phyloP scores from a whole-genome alignment of 2,888 invertebrate species.

The Cephus pulcher region DNA sequence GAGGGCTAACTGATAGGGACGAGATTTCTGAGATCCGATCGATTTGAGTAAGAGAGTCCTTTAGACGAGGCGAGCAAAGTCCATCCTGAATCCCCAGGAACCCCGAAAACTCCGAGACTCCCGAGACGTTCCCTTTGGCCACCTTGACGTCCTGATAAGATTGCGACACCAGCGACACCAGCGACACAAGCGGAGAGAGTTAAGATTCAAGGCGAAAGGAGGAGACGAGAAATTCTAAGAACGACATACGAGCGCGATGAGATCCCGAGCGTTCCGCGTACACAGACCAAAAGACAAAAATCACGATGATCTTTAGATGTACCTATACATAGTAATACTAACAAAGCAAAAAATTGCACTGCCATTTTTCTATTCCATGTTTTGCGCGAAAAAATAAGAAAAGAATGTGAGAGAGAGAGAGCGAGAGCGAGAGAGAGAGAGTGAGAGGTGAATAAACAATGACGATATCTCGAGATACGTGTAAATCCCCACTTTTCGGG shows the following conservation, averaged over 20 bases:
- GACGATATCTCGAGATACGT: slow-evolving; percentile 12
- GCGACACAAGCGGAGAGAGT: neutral
- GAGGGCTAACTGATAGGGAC: neutral
- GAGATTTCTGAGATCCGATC: neutral
- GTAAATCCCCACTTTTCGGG: slow-evolving; percentile 32
- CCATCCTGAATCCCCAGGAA: neutral
- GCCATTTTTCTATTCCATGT: slow-evolving; percentile 52
- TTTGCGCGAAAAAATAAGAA: slow-evolving; percentile 29
- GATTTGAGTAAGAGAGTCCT: neutral
- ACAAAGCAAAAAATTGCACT: slow-evolving; percentile 39
- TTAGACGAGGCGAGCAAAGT: neutral
- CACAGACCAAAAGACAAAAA: slow-evolving; percentile 6
- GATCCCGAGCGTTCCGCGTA: slow-evolving; percentile 4
- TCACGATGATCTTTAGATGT: slow-evolving; percentile 6
- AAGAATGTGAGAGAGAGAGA: slow-evolving; percentile 22
- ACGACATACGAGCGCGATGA: neutral
- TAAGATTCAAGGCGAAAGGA: neutral
- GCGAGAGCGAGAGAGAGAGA: slow-evolving; percentile 8
- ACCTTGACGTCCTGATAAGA: neutral
- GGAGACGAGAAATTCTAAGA: neutral
- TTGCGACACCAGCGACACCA: neutral
- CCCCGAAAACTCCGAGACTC: neutral
- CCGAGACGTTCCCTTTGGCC: neutral
- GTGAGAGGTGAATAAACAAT: neutral
- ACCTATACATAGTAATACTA: slow-evolving; percentile 9